Base-by-base conservation (phyloP, 1,140 invertebrate genomes). In the Calliopsis andreniformis region DNA sequence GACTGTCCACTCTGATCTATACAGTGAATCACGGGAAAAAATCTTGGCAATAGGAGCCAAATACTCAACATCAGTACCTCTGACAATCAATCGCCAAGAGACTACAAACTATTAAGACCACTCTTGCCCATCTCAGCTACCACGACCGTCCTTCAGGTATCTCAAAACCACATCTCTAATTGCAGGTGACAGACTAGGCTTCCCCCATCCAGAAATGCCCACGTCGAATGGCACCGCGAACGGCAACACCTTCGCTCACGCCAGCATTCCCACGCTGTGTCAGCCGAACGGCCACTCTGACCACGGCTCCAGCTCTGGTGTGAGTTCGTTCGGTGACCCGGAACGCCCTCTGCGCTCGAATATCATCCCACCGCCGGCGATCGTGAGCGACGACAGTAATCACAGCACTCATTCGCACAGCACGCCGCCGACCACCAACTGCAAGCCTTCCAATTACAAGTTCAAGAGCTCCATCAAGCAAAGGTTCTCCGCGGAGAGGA, bases 391-490 rank as follows among this genome's bases (percentile, higher is more conserved):
- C 77, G 90, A 92, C 81, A 92, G 89, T 76, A 90, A 92, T 51
- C 91, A 92, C 76, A 92, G 89, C 70, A 91, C 59, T 12, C 88
- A 89, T 62, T 89, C 89, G 69, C 85, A 89, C 10, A 87, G 79
- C 35, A 80, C 70, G 14, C 75, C 78, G 23, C 77, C 85, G 10
- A 68, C 43, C 1, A 47, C 80, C 43, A 85, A 53, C 28, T 58
- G 89, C 88, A 92, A 91, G 82, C 92, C 93, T 45, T 89, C 92
- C 35, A 93, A 92, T 58, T 98, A 98, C 92, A 98, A 99, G 92
- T 98, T 98, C 92, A 99, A 99, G 92, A 98, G 97, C 83, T 97
- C 96, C 80, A 98, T 99, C 75, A 98, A 98, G 81, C 95, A 98
- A 87, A 93, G 97, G 56, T 98, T 98, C 86, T 90, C 90, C 0